Base-by-base conservation (phyloP, 2,797 vertebrate genomes). In the Hapalemur alaotrensis region DNA sequence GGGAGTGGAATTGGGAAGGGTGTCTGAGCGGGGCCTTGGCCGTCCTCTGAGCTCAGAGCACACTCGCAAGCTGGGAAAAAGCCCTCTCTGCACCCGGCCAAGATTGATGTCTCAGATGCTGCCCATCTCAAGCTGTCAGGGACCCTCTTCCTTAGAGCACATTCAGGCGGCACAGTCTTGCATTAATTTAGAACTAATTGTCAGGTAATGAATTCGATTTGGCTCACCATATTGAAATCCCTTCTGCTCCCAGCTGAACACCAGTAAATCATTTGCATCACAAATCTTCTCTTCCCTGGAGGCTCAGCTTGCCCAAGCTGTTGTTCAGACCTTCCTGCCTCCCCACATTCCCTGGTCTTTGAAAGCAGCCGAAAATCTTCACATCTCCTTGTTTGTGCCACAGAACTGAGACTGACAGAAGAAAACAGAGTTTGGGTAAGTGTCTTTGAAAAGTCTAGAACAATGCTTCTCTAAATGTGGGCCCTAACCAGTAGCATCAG, bases 151-250 rank as follows among this genome's bases (percentile, higher is more conserved):
- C 95, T 97, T 97, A 35, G 46, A 98, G 93, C 95, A 97, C 98
- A 95, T 15, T 95, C 54, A 81, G 86, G 67, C 90, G 18, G 43
- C 88, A 91, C 63, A 78, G 97, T 85, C 41, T 41, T 97, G 96
- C 97, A 97, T 98, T 98, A 98, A 98, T 98, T 98, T 96, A 93
- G 95, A 98, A 95, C 94, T 98, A 98, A 98, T 98, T 98, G 83
- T 97, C 98, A 98, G 94, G 95, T 98, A 98, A 98, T 96, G 61
- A 98, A 98, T 97, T 97, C 95, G 94, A 97, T 98, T 98, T 98
- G 98, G 84, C 94, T 98, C 95, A 67, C 89, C 95, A 87, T 83
- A 69, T 95, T 98, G 96, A 98, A 97, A 89, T 96, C 92, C 97
- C 83, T 95, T 94, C 91, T 57, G 65, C 91, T 98, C 97, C 95